A percentile compares a stretch with the other conserved stretches of the same genome.
Evolutionary conservation across 2,113 vertebrate genomes (phyloP).

Genomic region (Festucalex cinctus): DNA sequence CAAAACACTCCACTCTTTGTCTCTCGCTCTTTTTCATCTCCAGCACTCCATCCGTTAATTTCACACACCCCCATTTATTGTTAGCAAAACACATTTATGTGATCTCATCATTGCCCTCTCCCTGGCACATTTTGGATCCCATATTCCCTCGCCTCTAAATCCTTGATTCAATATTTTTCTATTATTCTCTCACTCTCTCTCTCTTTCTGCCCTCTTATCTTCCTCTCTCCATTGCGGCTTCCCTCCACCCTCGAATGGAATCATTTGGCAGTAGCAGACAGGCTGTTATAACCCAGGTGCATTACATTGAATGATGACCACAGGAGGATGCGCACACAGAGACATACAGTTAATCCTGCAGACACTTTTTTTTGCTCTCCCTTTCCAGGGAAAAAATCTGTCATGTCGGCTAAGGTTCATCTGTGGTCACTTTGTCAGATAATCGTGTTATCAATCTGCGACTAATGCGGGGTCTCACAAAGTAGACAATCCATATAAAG

Average conservation of each 20-base stretch:
- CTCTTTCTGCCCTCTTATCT: conserved; percentile 11
- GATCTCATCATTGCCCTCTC: neutral
- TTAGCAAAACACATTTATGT: conserved; percentile 14
- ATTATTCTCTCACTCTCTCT: neutral
- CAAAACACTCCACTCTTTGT: conserved; percentile 11
- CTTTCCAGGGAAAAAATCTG: conserved; percentile 26
- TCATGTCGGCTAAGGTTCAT: conserved; percentile 14
- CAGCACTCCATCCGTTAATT: conserved; percentile 17
- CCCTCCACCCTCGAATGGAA: conserved; percentile 12
- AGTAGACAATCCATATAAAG: neutral
- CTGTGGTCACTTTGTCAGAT: conserved; percentile 1
- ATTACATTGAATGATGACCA: conserved; percentile 40
- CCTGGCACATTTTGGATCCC: conserved; percentile 20
- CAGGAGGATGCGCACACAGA: conserved; percentile 21
- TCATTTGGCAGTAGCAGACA: conserved; percentile 44
- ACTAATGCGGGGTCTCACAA: neutral
- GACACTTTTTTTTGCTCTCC: conserved; percentile 2
- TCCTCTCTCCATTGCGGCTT: conserved; percentile 7
- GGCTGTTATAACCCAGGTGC: conserved; percentile 42
- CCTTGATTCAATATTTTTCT: neutral
- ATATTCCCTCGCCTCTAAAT: conserved; percentile 19
- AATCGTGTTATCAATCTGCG: conserved; percentile 5
- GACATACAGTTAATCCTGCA: conserved; percentile 7
- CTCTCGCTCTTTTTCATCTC: neutral
- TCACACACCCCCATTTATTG: conserved; percentile 26